These are phyloP conservation scores for Hyalella azteca DNA, from an alignment of 2,888 invertebrate genomes.

Conservation along the genomic window DNA sequence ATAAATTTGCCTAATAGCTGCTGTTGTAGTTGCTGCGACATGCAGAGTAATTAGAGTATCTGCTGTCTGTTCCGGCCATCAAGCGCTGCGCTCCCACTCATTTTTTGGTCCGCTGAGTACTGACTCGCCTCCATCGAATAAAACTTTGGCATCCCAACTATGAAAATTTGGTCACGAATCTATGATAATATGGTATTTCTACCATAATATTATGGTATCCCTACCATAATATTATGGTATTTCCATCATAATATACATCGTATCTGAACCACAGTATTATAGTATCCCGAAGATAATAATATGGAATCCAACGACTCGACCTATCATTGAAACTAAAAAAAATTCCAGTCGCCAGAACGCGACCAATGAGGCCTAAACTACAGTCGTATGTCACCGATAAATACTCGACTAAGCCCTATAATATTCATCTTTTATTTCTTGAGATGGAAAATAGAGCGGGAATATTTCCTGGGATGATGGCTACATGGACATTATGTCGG, in stretches of 20 bases:
- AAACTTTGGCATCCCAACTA: background rate
- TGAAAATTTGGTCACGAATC: no score
- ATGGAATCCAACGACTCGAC: no score
- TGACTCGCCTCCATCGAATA: constrained; percentile 1
- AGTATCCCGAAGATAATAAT: no score
- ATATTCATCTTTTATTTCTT: constrained; percentile 4
- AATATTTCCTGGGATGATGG: background rate
- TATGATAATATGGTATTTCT: no score
- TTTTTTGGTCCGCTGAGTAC: background rate
- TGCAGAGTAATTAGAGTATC: no score
- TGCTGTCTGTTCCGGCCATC: background rate
- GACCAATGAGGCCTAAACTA: constrained; percentile 2
- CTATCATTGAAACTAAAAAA: background rate
- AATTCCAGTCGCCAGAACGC: background rate
- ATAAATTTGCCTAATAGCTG: no score
- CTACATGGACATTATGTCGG: background rate
- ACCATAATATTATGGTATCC: no score
- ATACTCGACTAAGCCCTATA: background rate
- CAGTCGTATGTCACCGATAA: background rate
- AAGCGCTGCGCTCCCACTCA: constrained; percentile 20
- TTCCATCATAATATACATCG: no score
- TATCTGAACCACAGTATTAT: no score
- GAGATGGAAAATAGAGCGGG: background rate
- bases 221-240: no score
- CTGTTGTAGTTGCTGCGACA: no score